Evolutionary conservation across 2,888 invertebrate genomes (phyloP), one percentile per base, ranked within the genome.

Genomic region (Monochamus alternatus): DNA sequence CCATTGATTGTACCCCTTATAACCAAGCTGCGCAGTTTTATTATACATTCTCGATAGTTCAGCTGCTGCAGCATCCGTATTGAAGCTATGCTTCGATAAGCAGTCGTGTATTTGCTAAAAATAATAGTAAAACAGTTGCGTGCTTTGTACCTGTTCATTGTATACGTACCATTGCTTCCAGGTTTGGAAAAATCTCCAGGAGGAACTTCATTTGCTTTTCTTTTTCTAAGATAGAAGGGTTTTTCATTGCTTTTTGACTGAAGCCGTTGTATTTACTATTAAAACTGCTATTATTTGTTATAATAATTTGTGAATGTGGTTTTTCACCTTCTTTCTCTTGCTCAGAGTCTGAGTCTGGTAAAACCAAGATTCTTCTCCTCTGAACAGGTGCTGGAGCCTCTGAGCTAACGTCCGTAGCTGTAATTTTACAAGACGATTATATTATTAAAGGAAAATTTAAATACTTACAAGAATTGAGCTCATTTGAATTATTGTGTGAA

Each of bases 141-240:
- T 10, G 5, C 0, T 51, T 51, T n/a, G 7, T 51, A 51, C 38
- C 14, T 31, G 12, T 12, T 38, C 9, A 63, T 14, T 9, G 8
- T 14, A 10, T 12, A 64, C 64, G 88, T 88, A 93, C 93, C 88
- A 91, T 88, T 44, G 91, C 90, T 78, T 92, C 91, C 81, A 92
- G 88, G 73, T 91, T 90, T 5, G 93, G 93, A 84, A 92, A 93
- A 88, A 92, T 91, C 85, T 92, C 91, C 78, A 91, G 88, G 88
- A 94, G 91, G 86, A 93, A 93, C 85, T 91, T 90, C 85, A 93
- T 91, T 77, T 92, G 89, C 70, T 91, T 89, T 82, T 92, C 92
- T 79, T 91, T 91, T n/a, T 92, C 89, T 60, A 89, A 66, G 60
- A 88, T 84, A 5, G 82, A 81, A 14, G 84, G 85, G 73, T 84